Percentiles rank a stretch among this genome's conserved stretches.
Conservation (phyloP, 2,797 vertebrate species). For the Anomalospiza imberbis region DNA sequence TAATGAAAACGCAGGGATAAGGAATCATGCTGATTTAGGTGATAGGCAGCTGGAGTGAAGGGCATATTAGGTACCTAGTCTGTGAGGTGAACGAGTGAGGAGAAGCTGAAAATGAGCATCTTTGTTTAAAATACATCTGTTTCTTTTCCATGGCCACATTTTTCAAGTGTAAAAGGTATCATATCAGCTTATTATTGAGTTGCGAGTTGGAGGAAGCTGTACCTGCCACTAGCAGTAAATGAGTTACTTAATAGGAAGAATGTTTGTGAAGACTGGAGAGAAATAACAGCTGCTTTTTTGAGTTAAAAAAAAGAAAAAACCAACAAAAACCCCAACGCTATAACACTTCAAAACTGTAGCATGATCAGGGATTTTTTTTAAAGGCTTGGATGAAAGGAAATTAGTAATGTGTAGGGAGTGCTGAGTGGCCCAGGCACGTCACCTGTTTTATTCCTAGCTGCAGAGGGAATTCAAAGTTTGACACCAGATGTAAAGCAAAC, state of each 20-base stretch:
- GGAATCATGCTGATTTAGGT: not conserved
- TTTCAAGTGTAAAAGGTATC: constrained; percentile 17
- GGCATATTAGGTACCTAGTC: not conserved
- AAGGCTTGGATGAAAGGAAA: constrained; percentile 38
- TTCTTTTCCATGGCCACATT: not conserved
- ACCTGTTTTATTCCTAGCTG: constrained; percentile 52
- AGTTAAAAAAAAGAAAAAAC: not conserved
- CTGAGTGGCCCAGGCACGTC: constrained; percentile 46
- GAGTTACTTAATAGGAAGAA: constrained; percentile 52
- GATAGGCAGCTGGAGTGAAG: not conserved
- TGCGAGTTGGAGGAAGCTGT: not conserved
- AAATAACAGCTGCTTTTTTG: constrained; percentile 54
- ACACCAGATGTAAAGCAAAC: constrained; percentile 52
- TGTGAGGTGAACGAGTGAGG: not conserved
- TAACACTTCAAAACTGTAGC: constrained; percentile 26
- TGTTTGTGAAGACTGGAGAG: constrained; percentile 40
- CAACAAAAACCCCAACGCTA: not conserved
- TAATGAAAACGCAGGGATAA: not conserved
- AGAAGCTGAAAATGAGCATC: not conserved
- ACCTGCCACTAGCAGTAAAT: constrained; percentile 47
- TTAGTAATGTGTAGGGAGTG: constrained; percentile 40
- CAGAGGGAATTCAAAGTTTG: constrained; percentile 32
- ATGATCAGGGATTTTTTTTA: not conserved
- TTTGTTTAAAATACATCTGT: constrained; percentile 22
- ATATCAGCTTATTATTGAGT: constrained; percentile 3